phyloP scores from a whole-genome alignment of 2,797 vertebrate species.

The Bovichtus variegatus region DNA sequence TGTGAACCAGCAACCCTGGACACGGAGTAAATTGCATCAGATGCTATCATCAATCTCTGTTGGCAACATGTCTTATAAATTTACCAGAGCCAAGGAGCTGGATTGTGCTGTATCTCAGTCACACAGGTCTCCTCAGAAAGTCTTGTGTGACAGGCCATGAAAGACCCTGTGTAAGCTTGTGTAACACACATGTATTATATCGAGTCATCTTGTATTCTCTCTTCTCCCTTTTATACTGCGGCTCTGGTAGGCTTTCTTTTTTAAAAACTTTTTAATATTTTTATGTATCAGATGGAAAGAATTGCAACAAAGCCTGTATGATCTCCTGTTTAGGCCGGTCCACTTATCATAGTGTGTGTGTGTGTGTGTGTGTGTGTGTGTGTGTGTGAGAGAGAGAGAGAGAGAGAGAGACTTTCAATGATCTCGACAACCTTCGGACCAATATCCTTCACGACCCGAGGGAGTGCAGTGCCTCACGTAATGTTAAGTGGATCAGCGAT shows the following conservation, averaged over 20 bases:
- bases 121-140: conserved; percentile 62
- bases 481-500: too few relatives aligned
- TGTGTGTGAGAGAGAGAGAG: too few relatives aligned
- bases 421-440: too few relatives aligned
- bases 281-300: conserved; percentile 3
- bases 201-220: not conserved
- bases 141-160: conserved; percentile 61
- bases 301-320: not conserved
- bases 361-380: too few relatives aligned
- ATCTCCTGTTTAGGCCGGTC: conserved; percentile 20
- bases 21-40: conserved; percentile 81
- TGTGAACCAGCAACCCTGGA: conserved; percentile 75
- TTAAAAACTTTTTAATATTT: not conserved
- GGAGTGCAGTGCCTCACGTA: too few relatives aligned
- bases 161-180: conserved; percentile 27
- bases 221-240: not conserved
- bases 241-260: not conserved
- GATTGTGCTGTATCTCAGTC: conserved; percentile 70
- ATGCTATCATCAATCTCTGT: conserved; percentile 82
- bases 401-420: too few relatives aligned
- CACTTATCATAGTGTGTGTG: too few relatives aligned
- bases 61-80: conserved; percentile 74
- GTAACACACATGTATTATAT: not conserved
- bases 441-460: too few relatives aligned
- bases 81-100: conserved; percentile 54